A percentile compares a stretch with the other conserved stretches of the same genome.
Evolutionary conservation across 1,140 invertebrate species (phyloP).

Genomic region (Apis cerana): DNA sequence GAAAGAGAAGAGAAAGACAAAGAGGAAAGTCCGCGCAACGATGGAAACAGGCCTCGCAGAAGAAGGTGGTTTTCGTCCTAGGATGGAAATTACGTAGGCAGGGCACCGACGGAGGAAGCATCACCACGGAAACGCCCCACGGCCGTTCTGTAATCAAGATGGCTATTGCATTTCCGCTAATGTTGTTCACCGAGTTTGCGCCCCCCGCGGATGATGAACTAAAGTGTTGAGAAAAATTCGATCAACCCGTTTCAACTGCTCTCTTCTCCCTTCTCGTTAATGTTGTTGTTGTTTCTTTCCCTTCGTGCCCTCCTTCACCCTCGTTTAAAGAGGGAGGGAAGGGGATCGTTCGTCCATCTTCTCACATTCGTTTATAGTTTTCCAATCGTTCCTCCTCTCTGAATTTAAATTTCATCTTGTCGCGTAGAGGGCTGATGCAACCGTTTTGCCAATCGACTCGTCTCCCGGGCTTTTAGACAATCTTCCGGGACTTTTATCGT

Average conservation of each 20-base stretch:
- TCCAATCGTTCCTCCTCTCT: no score
- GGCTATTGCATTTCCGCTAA: slow-evolving; percentile 53
- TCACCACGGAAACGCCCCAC: slow-evolving; percentile 50
- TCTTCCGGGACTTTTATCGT: neutral
- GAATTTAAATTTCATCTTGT: no score
- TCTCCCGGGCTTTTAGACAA: neutral
- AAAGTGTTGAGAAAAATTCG: slow-evolving; percentile 47
- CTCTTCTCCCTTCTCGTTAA: neutral
- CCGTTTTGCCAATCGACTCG: neutral
- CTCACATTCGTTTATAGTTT: no score
- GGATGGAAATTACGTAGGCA: slow-evolving; percentile 50
- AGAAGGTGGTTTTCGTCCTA: slow-evolving; percentile 28
- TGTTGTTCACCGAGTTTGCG: slow-evolving; percentile 40
- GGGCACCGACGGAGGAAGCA: slow-evolving; percentile 34
- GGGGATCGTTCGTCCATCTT: no score
- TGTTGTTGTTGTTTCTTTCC: neutral
- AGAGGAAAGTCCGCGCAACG: slow-evolving; percentile 31
- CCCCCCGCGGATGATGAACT: slow-evolving; percentile 40
- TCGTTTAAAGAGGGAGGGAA: neutral
- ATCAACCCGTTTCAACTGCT: slow-evolving; percentile 37
- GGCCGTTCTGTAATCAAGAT: slow-evolving; percentile 49
- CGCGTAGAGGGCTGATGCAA: neutral
- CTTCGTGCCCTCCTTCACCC: neutral
- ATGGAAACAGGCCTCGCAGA: slow-evolving; percentile 1
- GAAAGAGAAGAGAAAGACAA: slow-evolving; percentile 15